Evolutionary conservation across 2,797 vertebrate genomes (phyloP), one percentile per base, ranked within the genome.

Genomic region (Psittacula echo): DNA sequence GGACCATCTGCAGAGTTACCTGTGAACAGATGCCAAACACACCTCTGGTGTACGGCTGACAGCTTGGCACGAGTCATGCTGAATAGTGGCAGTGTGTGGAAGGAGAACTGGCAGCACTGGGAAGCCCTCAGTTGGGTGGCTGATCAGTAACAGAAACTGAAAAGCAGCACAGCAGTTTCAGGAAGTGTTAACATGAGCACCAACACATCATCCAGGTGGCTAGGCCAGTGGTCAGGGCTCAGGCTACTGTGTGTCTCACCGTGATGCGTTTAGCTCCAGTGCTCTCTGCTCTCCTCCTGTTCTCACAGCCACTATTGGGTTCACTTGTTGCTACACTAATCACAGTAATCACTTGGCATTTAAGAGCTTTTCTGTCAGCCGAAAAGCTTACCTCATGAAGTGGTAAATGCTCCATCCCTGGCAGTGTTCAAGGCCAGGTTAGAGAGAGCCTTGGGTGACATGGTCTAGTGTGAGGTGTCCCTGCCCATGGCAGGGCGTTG

Each of bases 51-150:
- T 9, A 8, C 0, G 13, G 72, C 51, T 61, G 72, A 48, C 34
- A 34, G 54, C 53, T 64, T 24, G 44, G 73, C 50, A 42, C 1
- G 0, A 22, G 45, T 47, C 58, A 29, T 0, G 0, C 24, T 10
- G 41, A 65, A 7, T 7, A 66, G 17, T 1, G 15, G 34, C 61
- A 45, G 32, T 26, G 4, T 3, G 7, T 2, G 2, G 41, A 32
- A 75, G 41, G 39, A 51, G 85, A 95, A 83, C 0, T 42, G 37
- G 48, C 65, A 83, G 13, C 37, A 32, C 19, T 30, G 30, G 39
- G 39, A 85, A 89, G 30, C 44, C 64, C 37, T 73, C 51, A 44
- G 34, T 1, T 26, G 27, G 8, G 48, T 1, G 6, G 54, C n/a
- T 85, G 27, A 44, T 51, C 48, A 41, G 20, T 12, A 70, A 45